These are phyloP conservation scores for Tanypteryx hageni DNA, from an alignment of 2,888 invertebrate species.

Conservation along the genomic window DNA sequence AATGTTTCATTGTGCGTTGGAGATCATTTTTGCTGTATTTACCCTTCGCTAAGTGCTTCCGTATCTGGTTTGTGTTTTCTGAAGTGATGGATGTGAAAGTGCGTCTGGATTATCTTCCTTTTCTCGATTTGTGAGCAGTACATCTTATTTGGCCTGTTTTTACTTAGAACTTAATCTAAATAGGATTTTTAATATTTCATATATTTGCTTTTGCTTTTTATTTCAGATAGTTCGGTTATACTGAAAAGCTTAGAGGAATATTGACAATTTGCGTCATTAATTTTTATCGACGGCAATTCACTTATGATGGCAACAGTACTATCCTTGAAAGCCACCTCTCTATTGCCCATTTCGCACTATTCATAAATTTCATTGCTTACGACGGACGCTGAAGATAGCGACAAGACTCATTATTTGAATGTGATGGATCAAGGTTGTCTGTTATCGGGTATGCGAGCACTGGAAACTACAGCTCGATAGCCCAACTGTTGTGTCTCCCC, in stretches of 20 bases:
- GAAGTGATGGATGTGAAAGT: neutral
- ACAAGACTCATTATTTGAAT: conserved; percentile 13
- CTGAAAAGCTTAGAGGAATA: neutral
- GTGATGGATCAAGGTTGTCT: conserved; percentile 48
- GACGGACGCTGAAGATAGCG: neutral
- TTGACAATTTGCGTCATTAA: neutral
- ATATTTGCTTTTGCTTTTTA: neutral
- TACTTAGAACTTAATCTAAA: neutral
- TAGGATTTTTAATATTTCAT: neutral
- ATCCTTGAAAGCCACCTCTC: neutral
- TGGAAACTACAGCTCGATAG: conserved; percentile 41
- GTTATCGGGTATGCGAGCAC: conserved; percentile 19
- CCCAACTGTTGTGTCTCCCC: conserved; percentile 7
- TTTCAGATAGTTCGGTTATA: neutral
- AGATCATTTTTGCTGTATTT: neutral
- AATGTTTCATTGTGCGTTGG: neutral
- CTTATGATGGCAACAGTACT: neutral
- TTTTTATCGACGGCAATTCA: neutral
- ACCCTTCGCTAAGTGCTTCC: neutral
- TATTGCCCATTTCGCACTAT: neutral
- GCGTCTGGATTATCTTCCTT: neutral
- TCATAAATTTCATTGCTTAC: neutral
- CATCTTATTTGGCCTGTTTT: neutral
- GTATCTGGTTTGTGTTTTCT: neutral
- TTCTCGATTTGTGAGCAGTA: neutral